These are phyloP conservation scores for Endomychus coccineus DNA, from an alignment of 2,888 invertebrate species.

Conservation along the genomic window DNA sequence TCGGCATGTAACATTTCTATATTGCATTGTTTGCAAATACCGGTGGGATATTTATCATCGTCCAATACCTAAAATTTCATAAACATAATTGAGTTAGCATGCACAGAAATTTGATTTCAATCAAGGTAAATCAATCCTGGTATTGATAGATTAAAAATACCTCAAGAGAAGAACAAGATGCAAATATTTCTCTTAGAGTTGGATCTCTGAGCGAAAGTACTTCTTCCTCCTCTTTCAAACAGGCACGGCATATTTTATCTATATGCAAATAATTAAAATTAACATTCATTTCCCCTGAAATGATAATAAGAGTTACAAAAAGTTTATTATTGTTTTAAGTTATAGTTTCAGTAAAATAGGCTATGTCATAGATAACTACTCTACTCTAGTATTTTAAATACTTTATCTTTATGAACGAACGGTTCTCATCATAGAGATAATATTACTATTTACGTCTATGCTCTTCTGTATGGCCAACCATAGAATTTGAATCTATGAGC, in stretches of 20 bases:
- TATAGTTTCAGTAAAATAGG: too few species aligned
- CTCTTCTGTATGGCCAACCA: too few species aligned
- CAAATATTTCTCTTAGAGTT: conserved; percentile 34
- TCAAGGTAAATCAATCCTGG: neutral
- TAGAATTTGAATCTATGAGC: too few species aligned
- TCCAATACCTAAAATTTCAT: conserved; percentile 29
- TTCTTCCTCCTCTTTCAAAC: conserved; percentile 39
- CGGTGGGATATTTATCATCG: conserved; percentile 28
- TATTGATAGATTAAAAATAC: conserved; percentile 20
- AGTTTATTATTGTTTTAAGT: too few species aligned
- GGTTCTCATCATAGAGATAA: too few species aligned
- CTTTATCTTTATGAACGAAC: too few species aligned
- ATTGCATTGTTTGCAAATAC: conserved; percentile 32
- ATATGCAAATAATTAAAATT: conserved; percentile 9
- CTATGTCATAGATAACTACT: too few species aligned
- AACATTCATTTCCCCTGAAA: too few species aligned
- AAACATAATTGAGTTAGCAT: too few species aligned
- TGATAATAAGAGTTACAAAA: too few species aligned
- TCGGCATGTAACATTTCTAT: conserved; percentile 27
- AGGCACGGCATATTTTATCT: conserved; percentile 45
- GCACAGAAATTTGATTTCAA: neutral
- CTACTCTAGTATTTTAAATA: too few species aligned
- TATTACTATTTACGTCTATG: too few species aligned
- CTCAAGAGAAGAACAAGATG: conserved; percentile 31
- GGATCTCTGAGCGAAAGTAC: conserved; percentile 40